Evolutionary conservation across 2,888 invertebrate species (phyloP).

Genomic region (Agrochola macilenta): DNA sequence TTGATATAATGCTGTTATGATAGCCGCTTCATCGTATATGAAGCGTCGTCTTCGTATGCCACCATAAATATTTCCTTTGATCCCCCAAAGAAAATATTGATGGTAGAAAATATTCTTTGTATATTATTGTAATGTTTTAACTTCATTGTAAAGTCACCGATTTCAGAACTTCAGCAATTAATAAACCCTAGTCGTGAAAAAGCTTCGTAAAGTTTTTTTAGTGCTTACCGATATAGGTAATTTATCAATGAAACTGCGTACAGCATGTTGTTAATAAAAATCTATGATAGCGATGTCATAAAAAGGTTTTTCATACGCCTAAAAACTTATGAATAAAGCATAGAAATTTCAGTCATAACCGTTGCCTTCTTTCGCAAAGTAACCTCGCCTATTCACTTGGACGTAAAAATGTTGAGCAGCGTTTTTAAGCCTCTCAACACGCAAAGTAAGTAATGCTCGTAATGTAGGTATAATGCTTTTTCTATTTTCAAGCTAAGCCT

Average conservation of each 20-base stretch:
- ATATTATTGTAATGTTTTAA: neutral
- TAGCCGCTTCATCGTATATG: neutral
- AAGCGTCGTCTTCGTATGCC: neutral
- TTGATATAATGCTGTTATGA: conserved; percentile 34
- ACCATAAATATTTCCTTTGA: too few relatives aligned
- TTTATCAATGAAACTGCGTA: conserved; percentile 21
- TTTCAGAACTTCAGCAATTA: neutral
- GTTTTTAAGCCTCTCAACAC: conserved; percentile 66
- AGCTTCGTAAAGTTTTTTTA: neutral
- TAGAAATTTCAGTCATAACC: conserved; percentile 63
- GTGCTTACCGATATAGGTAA: neutral
- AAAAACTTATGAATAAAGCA: conserved; percentile 69
- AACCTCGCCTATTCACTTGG: conserved; percentile 65
- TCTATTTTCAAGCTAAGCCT: conserved; percentile 61
- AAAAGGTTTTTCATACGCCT: conserved; percentile 64
- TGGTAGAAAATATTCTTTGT: neutral
- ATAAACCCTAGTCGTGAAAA: neutral
- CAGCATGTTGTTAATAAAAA: conserved; percentile 52
- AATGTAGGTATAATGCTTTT: conserved; percentile 61
- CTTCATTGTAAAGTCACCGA: too few relatives aligned
- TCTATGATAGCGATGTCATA: conserved; percentile 49
- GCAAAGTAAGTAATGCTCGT: conserved; percentile 65
- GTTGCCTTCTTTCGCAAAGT: conserved; percentile 59
- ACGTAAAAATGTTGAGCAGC: conserved; percentile 66
- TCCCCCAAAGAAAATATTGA: neutral